phyloP scores from a whole-genome alignment of 2,113 vertebrate species.

The Polyodon spathula region DNA sequence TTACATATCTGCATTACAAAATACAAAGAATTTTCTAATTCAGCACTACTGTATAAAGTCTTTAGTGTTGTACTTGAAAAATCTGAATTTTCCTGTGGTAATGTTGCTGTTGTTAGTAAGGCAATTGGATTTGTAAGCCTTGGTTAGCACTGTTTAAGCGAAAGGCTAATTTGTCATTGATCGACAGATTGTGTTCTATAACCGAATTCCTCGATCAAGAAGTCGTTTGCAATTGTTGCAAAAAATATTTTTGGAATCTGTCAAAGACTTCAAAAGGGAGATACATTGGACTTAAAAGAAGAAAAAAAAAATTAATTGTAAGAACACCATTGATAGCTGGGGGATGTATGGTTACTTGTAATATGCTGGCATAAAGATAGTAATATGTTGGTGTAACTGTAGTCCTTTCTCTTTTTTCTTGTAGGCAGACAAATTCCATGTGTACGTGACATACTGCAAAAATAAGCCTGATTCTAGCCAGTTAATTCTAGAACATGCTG shows the following conservation, averaged over 20 bases:
- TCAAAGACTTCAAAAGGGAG: neutral
- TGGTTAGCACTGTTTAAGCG: neutral
- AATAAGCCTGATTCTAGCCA: constrained; percentile 97
- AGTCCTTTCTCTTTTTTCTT: constrained; percentile 28
- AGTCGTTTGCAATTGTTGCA: neutral
- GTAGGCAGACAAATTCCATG: constrained; percentile 97
- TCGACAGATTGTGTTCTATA: no score
- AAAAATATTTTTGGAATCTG: neutral
- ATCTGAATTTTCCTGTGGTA: no score
- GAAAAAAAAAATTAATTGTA: neutral
- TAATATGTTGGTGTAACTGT: neutral
- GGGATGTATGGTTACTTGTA: no score
- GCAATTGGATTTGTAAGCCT: no score
- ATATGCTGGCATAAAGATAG: neutral
- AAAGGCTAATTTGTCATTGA: no score
- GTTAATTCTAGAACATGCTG: constrained; percentile 90
- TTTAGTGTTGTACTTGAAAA: no score
- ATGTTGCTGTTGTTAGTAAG: no score
- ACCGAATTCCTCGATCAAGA: neutral
- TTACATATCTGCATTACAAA: neutral
- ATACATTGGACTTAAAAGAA: neutral
- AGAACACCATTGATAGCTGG: neutral
- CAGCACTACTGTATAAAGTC: no score
- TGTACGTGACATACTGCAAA: constrained; percentile 98
- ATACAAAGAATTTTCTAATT: no score